Conservation (phyloP, 2,113 vertebrate genomes). For the Oceanodroma tethys region DNA sequence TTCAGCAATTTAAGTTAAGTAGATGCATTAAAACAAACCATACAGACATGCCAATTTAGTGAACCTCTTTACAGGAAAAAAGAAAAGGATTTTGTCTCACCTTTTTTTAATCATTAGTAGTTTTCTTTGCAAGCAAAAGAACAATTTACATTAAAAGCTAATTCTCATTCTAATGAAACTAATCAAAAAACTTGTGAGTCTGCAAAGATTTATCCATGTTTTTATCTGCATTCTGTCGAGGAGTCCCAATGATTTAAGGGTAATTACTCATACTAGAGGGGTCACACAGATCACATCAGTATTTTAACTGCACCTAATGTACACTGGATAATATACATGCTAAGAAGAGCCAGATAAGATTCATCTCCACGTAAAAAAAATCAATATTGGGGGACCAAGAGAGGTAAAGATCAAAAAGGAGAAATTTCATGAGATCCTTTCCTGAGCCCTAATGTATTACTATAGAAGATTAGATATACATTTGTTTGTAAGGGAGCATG, state of each 20-base stretch:
- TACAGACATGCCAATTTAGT: background rate
- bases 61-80: background rate
- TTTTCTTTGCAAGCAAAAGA: background rate
- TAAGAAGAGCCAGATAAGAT: background rate
- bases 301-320: background rate
- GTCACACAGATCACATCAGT: background rate
- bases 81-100: background rate
- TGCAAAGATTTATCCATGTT: background rate
- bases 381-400: background rate
- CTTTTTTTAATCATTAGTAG: background rate
- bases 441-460: background rate
- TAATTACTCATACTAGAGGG: background rate
- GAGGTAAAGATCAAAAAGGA: background rate
- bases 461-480: background rate
- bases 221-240: background rate
- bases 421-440: background rate
- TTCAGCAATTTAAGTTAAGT: slow-evolving; percentile 21
- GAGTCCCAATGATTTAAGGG: background rate
- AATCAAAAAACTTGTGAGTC: background rate
- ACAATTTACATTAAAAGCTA: background rate
- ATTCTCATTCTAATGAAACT: background rate
- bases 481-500: background rate
- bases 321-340: background rate
- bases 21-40: background rate
- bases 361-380: background rate